phyloP scores from a whole-genome alignment of 1,140 invertebrate genomes.

The Drosophila tsacasi region DNA sequence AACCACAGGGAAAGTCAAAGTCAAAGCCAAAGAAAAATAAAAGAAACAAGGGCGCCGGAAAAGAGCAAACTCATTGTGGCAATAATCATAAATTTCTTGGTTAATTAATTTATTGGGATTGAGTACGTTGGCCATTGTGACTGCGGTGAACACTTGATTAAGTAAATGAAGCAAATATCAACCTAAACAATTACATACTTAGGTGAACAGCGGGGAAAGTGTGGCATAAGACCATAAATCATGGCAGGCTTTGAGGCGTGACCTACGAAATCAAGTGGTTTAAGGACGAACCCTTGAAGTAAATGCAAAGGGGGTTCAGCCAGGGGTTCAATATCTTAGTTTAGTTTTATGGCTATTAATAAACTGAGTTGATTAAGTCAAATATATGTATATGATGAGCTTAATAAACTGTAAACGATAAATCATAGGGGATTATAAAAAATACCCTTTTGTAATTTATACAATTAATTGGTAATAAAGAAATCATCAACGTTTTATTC shows the following conservation, averaged over 20 bases:
- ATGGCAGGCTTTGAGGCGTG: conserved; percentile 18
- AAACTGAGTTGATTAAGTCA: not conserved
- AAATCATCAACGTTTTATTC: not conserved
- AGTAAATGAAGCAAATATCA: conserved; percentile 32
- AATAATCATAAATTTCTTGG: conserved; percentile 68
- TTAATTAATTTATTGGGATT: conserved; percentile 66
- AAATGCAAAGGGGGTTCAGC: not conserved
- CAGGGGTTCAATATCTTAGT: not conserved
- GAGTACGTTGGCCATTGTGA: conserved; percentile 24
- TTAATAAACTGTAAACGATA: not conserved
- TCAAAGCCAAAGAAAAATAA: conserved; percentile 21
- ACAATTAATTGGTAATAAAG: not conserved
- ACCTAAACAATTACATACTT: conserved; percentile 32
- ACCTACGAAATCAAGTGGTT: conserved; percentile 12
- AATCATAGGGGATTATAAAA: not conserved
- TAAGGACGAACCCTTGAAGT: not conserved
- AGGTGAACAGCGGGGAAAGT: conserved; percentile 10
- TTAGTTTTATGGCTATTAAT: conserved; percentile 1
- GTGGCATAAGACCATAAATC: conserved; percentile 15
- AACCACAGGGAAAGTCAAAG: conserved; percentile 8
- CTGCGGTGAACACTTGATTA: conserved; percentile 24
- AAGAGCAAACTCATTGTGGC: conserved; percentile 36
- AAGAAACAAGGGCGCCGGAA: conserved; percentile 25
- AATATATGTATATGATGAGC: conserved; percentile 1
- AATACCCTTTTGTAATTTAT: not conserved